Conservation (phyloP, 2,113 vertebrate genomes). For the Riparia riparia region DNA sequence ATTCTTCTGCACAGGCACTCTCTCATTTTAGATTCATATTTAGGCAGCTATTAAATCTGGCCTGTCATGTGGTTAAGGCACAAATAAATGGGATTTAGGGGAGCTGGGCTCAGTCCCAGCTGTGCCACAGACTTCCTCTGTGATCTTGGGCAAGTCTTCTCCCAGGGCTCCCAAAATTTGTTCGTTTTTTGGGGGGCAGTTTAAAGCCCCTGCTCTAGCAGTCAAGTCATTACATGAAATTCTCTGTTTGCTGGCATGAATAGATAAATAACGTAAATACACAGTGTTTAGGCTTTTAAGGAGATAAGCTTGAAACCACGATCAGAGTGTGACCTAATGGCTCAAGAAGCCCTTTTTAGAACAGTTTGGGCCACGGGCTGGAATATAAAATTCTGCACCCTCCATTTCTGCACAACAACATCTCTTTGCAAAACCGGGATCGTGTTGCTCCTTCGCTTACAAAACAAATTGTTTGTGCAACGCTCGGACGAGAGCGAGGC, state of each 20-base stretch:
- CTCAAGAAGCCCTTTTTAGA: not conserved
- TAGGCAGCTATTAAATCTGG: conserved; percentile 51
- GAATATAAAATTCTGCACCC: not conserved
- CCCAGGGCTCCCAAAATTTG: not conserved
- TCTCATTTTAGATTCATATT: not conserved
- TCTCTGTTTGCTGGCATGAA: not conserved
- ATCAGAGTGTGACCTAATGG: not conserved
- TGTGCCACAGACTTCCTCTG: conserved; percentile 7
- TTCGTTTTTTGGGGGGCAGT: rapidly evolving
- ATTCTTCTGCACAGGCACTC: not conserved
- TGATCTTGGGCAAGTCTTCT: conserved; percentile 1
- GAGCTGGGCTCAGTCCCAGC: conserved; percentile 36
- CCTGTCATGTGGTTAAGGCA: not conserved
- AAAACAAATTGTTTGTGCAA: not conserved
- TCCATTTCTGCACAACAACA: not conserved
- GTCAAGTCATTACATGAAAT: conserved; percentile 8
- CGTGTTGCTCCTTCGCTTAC: not conserved
- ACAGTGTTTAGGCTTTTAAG: not conserved
- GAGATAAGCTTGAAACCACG: conserved; percentile 7
- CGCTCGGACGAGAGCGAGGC: not conserved
- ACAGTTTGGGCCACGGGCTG: not conserved
- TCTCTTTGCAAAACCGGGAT: not conserved
- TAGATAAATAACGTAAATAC: conserved; percentile 53
- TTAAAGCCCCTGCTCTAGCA: not conserved
- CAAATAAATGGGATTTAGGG: conserved; percentile 40